Evolutionary conservation across 2,113 vertebrate species (phyloP).

Genomic region (Talpa occidentalis): DNA sequence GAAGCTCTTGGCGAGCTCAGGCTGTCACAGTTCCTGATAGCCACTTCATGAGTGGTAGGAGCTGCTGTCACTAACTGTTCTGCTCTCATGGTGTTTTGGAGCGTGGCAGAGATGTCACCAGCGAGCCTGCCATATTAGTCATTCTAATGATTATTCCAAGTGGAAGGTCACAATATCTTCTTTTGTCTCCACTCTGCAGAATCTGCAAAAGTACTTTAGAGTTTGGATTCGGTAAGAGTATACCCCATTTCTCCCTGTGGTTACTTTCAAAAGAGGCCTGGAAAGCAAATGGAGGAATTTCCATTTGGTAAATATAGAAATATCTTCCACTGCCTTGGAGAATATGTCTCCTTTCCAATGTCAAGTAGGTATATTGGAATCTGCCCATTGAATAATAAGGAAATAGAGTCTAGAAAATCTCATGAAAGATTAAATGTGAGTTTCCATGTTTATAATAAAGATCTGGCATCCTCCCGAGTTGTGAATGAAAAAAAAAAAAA

Average conservation of each 20-base stretch:
- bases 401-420: constrained; percentile 59
- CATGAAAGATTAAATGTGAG: constrained; percentile 45
- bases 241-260: constrained; percentile 70
- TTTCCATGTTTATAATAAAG: constrained; percentile 71
- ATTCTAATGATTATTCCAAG: constrained; percentile 47
- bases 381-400: constrained; percentile 57
- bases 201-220: constrained; percentile 78
- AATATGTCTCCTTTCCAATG: constrained; percentile 64
- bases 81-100: not conserved
- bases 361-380: constrained; percentile 64
- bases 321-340: constrained; percentile 72
- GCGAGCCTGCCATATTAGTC: not conserved
- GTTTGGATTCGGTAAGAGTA: constrained; percentile 59
- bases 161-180: constrained; percentile 52
- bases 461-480: constrained; percentile 47
- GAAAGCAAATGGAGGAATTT: constrained; percentile 75
- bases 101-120: constrained; percentile 47
- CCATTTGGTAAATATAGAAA: constrained; percentile 75
- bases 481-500: constrained; percentile 27
- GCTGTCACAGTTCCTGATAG: not conserved
- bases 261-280: constrained; percentile 75
- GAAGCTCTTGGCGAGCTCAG: constrained; percentile 36
- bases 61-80: not conserved
- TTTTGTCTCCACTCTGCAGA: constrained; percentile 60
- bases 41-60: not conserved